Percentiles rank a stretch among this genome's conserved stretches.
Evolutionary conservation across 2,888 invertebrate genomes (phyloP).

Genomic region (Cancer borealis): DNA sequence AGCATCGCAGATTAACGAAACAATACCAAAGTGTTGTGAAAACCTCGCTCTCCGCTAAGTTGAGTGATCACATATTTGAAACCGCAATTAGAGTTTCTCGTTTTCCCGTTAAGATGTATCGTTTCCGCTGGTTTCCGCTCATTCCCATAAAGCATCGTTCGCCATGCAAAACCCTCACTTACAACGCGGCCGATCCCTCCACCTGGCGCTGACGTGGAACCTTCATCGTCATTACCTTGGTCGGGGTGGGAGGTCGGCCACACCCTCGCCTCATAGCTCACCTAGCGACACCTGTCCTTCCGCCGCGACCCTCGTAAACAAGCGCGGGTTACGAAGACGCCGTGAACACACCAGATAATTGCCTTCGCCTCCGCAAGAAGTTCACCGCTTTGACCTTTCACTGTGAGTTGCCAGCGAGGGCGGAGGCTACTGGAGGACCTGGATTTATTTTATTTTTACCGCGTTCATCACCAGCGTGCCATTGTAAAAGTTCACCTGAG

Average conservation of each 20-base stretch:
- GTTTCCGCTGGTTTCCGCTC: conserved; percentile 60
- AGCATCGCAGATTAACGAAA: conserved; percentile 34
- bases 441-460: not conserved
- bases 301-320: conserved; percentile 37
- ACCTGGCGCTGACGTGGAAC: not conserved
- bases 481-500: not conserved
- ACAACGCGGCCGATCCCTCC: not conserved
- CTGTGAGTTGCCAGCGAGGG: conserved; percentile 38
- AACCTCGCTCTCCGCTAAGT: conserved; percentile 53
- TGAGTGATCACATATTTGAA: conserved; percentile 73
- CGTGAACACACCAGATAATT: conserved; percentile 31
- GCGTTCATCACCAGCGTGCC: not conserved
- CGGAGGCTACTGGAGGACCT: not conserved
- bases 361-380: conserved; percentile 42
- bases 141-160: conserved; percentile 59
- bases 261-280: conserved; percentile 8
- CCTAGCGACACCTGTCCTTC: conserved; percentile 34
- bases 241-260: not conserved
- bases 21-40: conserved; percentile 34
- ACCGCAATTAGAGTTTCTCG: conserved; percentile 73
- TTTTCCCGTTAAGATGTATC: conserved; percentile 62
- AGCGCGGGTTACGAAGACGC: conserved; percentile 47
- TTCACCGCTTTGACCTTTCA: conserved; percentile 62
- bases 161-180: not conserved
- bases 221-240: not conserved